Conservation (phyloP, 2,113 vertebrate species). For the Hydrochoerus hydrochaeris region DNA sequence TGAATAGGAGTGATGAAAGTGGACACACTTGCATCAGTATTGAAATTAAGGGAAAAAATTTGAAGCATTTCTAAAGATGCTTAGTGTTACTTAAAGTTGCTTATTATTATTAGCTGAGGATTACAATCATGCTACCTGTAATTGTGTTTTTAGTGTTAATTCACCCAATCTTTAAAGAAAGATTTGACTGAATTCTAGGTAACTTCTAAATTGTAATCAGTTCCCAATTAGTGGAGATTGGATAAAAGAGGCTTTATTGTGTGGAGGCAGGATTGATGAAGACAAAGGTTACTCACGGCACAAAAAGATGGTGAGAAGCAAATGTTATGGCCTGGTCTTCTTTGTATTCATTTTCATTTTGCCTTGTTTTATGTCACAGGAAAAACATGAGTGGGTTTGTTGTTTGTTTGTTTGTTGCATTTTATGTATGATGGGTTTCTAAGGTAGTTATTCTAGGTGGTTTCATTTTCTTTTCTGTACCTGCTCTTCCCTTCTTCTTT, state of each 20-base stretch:
- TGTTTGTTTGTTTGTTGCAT: background rate
- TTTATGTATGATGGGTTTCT: conserved; percentile 31
- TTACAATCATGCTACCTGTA: background rate
- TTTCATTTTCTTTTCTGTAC: background rate
- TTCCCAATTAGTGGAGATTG: background rate
- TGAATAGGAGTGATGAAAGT: background rate
- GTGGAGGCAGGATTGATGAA: background rate
- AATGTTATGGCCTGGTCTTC: background rate
- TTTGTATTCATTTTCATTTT: background rate
- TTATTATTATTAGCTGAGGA: background rate
- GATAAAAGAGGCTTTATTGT: background rate
- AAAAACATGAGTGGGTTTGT: background rate
- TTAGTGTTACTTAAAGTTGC: background rate
- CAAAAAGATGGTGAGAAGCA: background rate
- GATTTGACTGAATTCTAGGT: conserved; percentile 18
- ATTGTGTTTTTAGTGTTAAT: conserved; percentile 8
- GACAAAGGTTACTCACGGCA: background rate
- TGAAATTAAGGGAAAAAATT: background rate
- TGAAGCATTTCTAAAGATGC: background rate
- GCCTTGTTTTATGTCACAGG: background rate
- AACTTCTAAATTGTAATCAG: conserved; percentile 18
- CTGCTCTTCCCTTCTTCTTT: background rate
- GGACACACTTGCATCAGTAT: background rate
- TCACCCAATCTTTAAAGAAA: conserved; percentile 35
- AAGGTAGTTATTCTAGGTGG: background rate